A percentile compares a stretch with the other conserved stretches of the same genome.
These are phyloP conservation scores for Melipona bicolor DNA, from an alignment of 2,888 invertebrate genomes.

Conservation along the genomic window DNA sequence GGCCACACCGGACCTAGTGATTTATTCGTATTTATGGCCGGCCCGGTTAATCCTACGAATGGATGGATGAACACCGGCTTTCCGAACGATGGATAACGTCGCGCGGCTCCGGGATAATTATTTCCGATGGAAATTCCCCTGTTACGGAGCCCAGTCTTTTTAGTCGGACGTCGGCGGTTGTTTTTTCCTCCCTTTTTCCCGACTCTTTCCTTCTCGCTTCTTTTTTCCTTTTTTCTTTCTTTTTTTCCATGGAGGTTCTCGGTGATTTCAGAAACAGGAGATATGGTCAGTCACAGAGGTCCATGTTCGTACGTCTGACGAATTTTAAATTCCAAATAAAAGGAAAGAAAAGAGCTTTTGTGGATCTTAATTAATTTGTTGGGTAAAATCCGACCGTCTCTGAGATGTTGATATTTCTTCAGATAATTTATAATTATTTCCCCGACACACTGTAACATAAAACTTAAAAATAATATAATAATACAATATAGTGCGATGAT, in stretches of 20 bases:
- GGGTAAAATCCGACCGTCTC: too few relatives aligned
- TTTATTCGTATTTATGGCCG: slow-evolving; percentile 23
- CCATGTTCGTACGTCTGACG: too few relatives aligned
- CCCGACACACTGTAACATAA: too few relatives aligned
- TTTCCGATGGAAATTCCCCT: background rate
- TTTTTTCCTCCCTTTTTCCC: background rate
- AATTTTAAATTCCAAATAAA: too few relatives aligned
- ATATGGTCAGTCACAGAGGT: too few relatives aligned
- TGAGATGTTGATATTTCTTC: too few relatives aligned
- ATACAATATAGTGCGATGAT: too few relatives aligned
- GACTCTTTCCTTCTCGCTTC: background rate
- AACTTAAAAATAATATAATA: too few relatives aligned
- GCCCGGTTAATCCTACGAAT: background rate
- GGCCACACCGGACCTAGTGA: background rate
- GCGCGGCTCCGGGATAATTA: background rate
- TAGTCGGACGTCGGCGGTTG: background rate
- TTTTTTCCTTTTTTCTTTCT: background rate
- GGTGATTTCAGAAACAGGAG: background rate
- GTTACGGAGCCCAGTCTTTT: background rate
- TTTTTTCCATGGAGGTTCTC: background rate
- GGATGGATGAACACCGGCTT: background rate
- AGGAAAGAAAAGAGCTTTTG: too few relatives aligned
- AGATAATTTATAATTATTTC: too few relatives aligned
- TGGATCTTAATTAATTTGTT: too few relatives aligned
- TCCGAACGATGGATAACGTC: background rate